Percentiles rank a stretch among this genome's conserved stretches.
Evolutionary conservation across 2,888 invertebrate species (phyloP).

Genomic region (Spisula subtruncata): DNA sequence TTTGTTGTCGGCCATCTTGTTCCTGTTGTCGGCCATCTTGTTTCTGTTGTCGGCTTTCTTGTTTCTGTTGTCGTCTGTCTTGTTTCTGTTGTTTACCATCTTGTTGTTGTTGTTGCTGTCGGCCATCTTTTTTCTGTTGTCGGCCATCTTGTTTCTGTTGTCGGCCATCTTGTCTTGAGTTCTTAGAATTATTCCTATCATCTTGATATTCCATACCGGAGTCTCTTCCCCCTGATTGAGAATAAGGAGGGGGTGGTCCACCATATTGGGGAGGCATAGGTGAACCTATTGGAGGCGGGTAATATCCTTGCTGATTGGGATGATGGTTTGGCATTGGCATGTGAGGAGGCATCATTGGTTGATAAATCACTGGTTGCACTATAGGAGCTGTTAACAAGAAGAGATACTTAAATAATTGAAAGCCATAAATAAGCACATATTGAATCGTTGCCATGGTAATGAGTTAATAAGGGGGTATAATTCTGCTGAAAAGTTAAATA

Average conservation of each 20-base stretch:
- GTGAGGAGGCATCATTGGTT: neutral
- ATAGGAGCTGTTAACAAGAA: neutral
- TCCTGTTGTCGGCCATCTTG: neutral
- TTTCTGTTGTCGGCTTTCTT: too few species aligned
- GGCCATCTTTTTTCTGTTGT: too few species aligned
- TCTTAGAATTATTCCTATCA: neutral
- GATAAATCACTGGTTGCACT: neutral
- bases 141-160: neutral
- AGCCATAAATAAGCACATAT: too few species aligned
- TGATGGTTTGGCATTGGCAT: neutral
- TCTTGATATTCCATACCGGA: neutral
- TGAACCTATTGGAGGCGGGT: neutral
- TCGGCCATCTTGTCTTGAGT: neutral
- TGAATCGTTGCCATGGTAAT: too few species aligned
- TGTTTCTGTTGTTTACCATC: neutral
- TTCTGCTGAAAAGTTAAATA: too few species aligned
- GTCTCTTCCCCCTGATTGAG: neutral
- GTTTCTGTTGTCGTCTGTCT: neutral
- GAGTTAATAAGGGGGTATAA: too few species aligned
- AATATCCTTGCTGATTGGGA: neutral
- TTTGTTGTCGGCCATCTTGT: neutral
- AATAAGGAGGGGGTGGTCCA: neutral
- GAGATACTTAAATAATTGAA: too few species aligned
- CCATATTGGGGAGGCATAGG: neutral
- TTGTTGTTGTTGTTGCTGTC: too few species aligned